Evolutionary conservation across 1,140 invertebrate species (phyloP).

Genomic region (Aphidius gifuensis): DNA sequence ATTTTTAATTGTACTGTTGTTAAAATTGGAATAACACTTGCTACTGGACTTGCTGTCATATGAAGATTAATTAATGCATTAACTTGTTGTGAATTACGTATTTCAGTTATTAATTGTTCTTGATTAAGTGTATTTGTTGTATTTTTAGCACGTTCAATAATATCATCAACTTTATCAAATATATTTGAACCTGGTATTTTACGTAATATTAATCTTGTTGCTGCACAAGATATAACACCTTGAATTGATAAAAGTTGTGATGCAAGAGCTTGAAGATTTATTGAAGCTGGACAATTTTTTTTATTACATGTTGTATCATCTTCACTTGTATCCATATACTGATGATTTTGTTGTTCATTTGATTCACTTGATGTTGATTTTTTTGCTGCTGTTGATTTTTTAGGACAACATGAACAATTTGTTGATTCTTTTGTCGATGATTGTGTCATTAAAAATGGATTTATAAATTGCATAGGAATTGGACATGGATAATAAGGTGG

Average conservation of each 20-base stretch:
- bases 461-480: constrained; percentile 26
- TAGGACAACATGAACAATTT: constrained; percentile 31
- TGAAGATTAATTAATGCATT: constrained; percentile 47
- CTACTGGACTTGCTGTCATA: constrained; percentile 41
- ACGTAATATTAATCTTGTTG: constrained; percentile 41
- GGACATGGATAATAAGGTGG: constrained; percentile 33
- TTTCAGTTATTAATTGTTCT: constrained; percentile 44
- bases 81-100: constrained; percentile 41
- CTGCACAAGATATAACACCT: constrained; percentile 43
- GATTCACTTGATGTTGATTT: constrained; percentile 10
- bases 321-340: constrained; percentile 26
- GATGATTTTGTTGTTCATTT: constrained; percentile 40
- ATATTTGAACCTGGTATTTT: constrained; percentile 44
- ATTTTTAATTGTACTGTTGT: constrained; percentile 46
- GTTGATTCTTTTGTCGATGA: constrained; percentile 6
- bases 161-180: constrained; percentile 38
- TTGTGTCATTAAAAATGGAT: constrained; percentile 10
- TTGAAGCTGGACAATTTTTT: constrained; percentile 40
- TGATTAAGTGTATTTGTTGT: constrained; percentile 35
- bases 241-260: constrained; percentile 47
- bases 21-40: constrained; percentile 41
- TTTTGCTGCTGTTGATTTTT: constrained; percentile 12
- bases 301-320: constrained; percentile 39
- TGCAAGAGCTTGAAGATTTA: constrained; percentile 45
- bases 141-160: constrained; percentile 36